Percentiles rank a stretch among this genome's conserved stretches.
These are phyloP conservation scores for Myotis yumanensis DNA, from an alignment of 2,113 vertebrate genomes.

Conservation along the genomic window DNA sequence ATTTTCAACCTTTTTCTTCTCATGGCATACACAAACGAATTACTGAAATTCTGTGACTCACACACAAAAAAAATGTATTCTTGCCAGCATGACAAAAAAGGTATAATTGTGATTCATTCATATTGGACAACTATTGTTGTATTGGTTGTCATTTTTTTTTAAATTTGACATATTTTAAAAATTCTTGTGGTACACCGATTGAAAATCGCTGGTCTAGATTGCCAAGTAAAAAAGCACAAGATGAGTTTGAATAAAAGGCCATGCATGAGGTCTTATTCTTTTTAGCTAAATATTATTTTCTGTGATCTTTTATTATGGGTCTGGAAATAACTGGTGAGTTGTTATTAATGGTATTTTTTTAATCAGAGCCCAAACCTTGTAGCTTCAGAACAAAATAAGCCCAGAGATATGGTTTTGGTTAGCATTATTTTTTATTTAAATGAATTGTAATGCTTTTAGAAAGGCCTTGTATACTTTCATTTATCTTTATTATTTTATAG, in stretches of 20 bases:
- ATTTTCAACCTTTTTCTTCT: neutral
- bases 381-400: neutral
- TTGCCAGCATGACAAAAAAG: neutral
- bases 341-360: slow-evolving; percentile 28
- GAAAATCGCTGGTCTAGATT: neutral
- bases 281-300: slow-evolving; percentile 32
- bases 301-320: slow-evolving; percentile 13
- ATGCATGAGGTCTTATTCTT: neutral
- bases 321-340: slow-evolving; percentile 34
- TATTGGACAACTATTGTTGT: neutral
- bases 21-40: neutral
- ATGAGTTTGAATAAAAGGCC: slow-evolving; percentile 34
- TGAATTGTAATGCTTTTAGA: slow-evolving; percentile 27
- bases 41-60: neutral
- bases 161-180: neutral
- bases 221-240: neutral
- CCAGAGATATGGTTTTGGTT: neutral
- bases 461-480: neutral
- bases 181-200: neutral
- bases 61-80: neutral
- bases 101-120: neutral
- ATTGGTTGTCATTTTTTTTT: neutral
- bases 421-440: neutral
- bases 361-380: neutral
- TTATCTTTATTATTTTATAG: slow-evolving; percentile 16